Evolutionary conservation across 2,113 vertebrate species (phyloP), one percentile per base, ranked within the genome.

Genomic region (Labrus mixtus): DNA sequence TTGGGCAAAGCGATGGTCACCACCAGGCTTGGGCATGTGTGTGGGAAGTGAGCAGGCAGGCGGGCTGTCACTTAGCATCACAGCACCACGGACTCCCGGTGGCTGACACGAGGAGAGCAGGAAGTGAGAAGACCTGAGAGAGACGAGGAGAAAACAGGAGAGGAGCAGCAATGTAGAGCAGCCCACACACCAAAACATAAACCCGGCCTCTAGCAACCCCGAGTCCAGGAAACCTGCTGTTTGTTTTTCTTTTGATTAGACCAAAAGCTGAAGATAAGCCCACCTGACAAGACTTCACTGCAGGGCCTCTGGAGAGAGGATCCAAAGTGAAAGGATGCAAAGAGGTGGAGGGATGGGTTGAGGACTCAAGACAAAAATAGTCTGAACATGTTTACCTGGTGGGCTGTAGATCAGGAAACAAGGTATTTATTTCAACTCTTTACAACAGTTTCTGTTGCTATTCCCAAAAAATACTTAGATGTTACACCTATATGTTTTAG

Each of bases 11-110:
- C 50, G 19, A 60, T 39, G 75, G 81, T 79, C 81, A 59, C 45
- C 73, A 87, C 75, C 84, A 74, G 79, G 88, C 70, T 66, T 85
- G 78, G 85, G 79, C 86, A 62, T 85, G 87, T 87, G 87, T 86
- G 85, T 91, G 82, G 76, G 89, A 88, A 82, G 90, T 84, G 86
- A 83, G 79, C 78, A 83, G 73, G 74, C 84, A 84, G 87, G 84
- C 90, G 69, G 75, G 79, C 87, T 91, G 91, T 93, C 91, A 90
- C 89, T 90, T 85, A 86, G 79, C 76, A 88, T 94, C 84, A 90
- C 76, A 83, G 76, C 57, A 16, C 71, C 53, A 51, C 68, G 79
- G 55, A 57, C 78, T 88, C 85, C 76, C 85, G 39, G 48, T 81
- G 73, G 79, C 70, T 83, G 79, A 88, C 86, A 78, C 63, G 61